Evolutionary conservation across 2,888 invertebrate genomes (phyloP), one percentile per base, ranked within the genome.

Genomic region (Phortica okadai): DNA sequence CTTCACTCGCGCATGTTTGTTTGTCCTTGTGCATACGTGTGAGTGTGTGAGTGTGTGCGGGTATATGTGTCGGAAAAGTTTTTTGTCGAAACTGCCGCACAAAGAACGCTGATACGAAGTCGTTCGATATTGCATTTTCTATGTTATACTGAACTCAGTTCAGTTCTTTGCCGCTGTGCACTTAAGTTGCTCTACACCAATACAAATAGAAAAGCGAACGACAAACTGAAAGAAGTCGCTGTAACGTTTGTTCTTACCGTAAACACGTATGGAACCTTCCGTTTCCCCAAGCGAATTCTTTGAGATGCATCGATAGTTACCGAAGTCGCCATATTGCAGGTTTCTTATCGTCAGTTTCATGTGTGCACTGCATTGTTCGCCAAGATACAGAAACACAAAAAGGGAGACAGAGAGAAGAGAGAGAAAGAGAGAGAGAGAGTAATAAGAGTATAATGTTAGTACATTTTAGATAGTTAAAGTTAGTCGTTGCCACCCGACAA

Each of bases 211-310:
- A 25, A 58, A n/a, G 42, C 44, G 59, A 11, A 58, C 21, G 59
- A 7, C 16, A 21, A 11, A 16, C 16, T n/a, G 59, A 14, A 59
- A 8, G 10, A 41, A 8, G 8, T 77, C 80, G 74, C 56, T 66
- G 42, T 10, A 45, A 56, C 56, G 25, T 72, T 72, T 44, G 56
- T 81, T 89, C 94, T 93, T 93, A 97, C 97, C 97, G 92, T 97
- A 97, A 83, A 97, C 94, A 90, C 97, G 93, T 91, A 98, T 97
- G 84, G 97, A 97, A 85, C 97, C 97, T 92, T 97, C 97, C 10
- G 97, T 97, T 93, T 97, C 97, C 79, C 97, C 97, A 69, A 97
- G 94, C 74, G 97, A 97, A 92, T 97, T 97, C 92, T 97, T 98
- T 85, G 97, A 97, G 92, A 97, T 96, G 93, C 97, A 98, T 88